Base-by-base conservation (phyloP, 2,113 vertebrate genomes). In the Probosciger aterrimus region DNA sequence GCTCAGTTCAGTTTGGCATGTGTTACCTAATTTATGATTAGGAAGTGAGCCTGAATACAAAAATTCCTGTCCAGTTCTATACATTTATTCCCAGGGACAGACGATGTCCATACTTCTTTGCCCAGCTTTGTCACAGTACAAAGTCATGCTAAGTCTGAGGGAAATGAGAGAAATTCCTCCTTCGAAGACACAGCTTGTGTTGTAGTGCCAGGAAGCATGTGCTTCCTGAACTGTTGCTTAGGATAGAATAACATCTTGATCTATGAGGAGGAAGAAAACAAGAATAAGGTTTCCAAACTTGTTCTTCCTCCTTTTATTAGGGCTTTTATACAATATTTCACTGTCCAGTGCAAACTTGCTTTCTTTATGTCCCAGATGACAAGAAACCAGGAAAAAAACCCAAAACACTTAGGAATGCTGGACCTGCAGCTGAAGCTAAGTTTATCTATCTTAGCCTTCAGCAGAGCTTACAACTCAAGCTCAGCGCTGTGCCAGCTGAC, bases 331-430 rank as follows among this genome's bases (percentile, higher is more conserved):
- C 11, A 52, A 5, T 81, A 46, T 31, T 68, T 73, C 30, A 41
- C 11, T n/a, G 6, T 30, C 14, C 12, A 47, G 10, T 24, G 22
- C 9, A 46, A 73, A 57, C 18, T 24, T 39, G 12, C 13, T 69
- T 47, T 68, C 17, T 68, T 14, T 14, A 16, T 28, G 17, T 39
- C 7, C 8, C 14, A 27, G 18, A 18, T 47, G 41, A 46, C 30
- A 63, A 67, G 22, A 57, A 77, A 77, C 14, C 8, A 43, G 44
- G 50, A n/a, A 65, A 74, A 88, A 50, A 64, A 50, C 9, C 7
- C 18, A n/a, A 53, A 0, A 0, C 31, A n/a, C 16, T 39, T 59
- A n/a, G 10, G 33, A 73, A 50, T 47, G 14, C 6, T 47, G 14
- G 8, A 44, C 4, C 10, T 50, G 19, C 7, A 39, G 47, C 16